Conservation (phyloP, 2,113 vertebrate species). For the Axis porcinus region DNA sequence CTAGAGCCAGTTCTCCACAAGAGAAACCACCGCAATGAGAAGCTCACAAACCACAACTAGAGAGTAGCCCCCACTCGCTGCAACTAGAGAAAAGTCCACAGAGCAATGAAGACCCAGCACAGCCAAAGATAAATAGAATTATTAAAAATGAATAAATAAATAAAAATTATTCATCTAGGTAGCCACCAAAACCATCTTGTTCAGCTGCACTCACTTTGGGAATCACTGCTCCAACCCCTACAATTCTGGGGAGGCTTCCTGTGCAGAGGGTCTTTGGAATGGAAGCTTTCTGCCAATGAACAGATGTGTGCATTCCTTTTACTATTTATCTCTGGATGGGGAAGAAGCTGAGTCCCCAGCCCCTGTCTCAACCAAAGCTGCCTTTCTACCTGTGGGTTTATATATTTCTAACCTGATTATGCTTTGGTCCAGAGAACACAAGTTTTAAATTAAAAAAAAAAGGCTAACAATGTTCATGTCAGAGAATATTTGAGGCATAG, state of each 20-base stretch:
- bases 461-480: neutral
- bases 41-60: neutral
- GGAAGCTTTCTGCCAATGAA: neutral
- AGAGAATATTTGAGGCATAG: neutral
- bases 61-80: neutral
- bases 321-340: neutral
- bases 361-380: neutral
- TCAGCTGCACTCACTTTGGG: neutral
- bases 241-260: neutral
- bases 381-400: neutral
- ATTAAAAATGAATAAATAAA: neutral
- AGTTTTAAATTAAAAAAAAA: neutral
- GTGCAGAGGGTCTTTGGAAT: neutral
- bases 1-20: neutral
- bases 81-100: neutral
- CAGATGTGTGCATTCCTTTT: neutral
- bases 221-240: fast-evolving
- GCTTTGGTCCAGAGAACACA: neutral
- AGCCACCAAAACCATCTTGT: neutral
- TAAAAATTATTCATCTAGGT: neutral
- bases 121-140: neutral
- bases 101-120: neutral
- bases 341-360: neutral
- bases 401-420: neutral
- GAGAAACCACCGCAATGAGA: neutral